Percentiles rank a stretch among this genome's conserved stretches.
Conservation (phyloP, 2,113 vertebrate genomes). For the Desmodus rotundus region DNA sequence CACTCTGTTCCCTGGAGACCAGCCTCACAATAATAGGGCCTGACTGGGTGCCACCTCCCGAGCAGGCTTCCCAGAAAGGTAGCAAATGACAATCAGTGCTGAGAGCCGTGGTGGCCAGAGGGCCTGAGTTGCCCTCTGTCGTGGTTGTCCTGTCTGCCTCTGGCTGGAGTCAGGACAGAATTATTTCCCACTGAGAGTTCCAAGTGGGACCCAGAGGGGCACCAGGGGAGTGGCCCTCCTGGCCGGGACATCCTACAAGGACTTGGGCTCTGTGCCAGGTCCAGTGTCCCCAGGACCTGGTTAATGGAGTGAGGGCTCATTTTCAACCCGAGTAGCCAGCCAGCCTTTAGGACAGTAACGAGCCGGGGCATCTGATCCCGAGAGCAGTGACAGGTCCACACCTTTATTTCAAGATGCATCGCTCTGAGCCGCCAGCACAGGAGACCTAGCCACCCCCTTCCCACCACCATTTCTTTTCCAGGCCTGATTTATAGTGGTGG, state of each 20-base stretch:
- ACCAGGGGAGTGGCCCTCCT: neutral
- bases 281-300: neutral
- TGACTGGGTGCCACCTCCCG: neutral
- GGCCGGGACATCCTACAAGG: neutral
- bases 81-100: neutral
- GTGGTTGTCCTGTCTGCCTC: neutral
- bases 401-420: slow-evolving; percentile 74
- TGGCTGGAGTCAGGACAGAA: neutral
- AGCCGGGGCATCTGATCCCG: neutral
- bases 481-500: slow-evolving; percentile 73
- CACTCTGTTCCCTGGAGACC: neutral
- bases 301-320: neutral
- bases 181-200: neutral
- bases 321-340: neutral
- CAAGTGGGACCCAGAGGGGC: neutral
- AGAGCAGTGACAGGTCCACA: slow-evolving; percentile 70
- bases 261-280: neutral
- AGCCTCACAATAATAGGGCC: neutral
- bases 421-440: slow-evolving; percentile 59
- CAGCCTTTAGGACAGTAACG: neutral
- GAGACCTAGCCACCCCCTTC: slow-evolving; percentile 69
- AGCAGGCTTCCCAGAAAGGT: neutral
- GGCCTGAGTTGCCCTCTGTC: neutral
- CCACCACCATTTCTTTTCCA: slow-evolving; percentile 55
- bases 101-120: neutral